phyloP scores from a whole-genome alignment of 2,113 vertebrate genomes.

The Rafetus swinhoei region DNA sequence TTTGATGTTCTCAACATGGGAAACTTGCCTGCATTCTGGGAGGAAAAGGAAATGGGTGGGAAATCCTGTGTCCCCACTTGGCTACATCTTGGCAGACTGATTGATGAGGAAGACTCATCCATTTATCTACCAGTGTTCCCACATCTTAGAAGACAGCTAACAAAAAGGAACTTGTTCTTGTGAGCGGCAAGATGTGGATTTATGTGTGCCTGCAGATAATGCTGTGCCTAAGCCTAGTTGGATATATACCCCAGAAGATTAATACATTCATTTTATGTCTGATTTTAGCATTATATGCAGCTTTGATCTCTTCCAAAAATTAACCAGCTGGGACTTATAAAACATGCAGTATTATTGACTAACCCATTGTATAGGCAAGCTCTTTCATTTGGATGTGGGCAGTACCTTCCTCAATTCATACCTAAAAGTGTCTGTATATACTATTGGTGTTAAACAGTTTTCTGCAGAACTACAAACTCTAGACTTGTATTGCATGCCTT shows the following conservation, averaged over 20 bases:
- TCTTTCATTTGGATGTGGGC: not conserved
- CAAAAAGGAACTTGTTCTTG: not conserved
- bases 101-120: not conserved
- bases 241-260: not conserved
- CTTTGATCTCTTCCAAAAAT: not conserved
- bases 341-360: not conserved
- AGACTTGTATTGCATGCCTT: not conserved
- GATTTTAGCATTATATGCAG: not conserved
- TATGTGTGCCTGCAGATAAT: not conserved
- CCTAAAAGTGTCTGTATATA: not conserved
- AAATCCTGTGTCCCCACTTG: not conserved
- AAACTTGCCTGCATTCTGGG: not conserved
- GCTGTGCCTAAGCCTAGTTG: not conserved
- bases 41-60: not conserved
- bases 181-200: not conserved
- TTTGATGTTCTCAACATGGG: not conserved
- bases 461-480: slow-evolving; percentile 5
- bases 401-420: not conserved
- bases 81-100: not conserved
- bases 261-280: not conserved
- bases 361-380: not conserved
- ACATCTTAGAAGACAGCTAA: not conserved
- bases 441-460: not conserved
- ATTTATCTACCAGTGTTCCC: not conserved
- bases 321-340: not conserved